A percentile compares a stretch with the other conserved stretches of the same genome.
Evolutionary conservation across 2,888 invertebrate genomes (phyloP).

Genomic region (Drosophila pseudotalamancana): DNA sequence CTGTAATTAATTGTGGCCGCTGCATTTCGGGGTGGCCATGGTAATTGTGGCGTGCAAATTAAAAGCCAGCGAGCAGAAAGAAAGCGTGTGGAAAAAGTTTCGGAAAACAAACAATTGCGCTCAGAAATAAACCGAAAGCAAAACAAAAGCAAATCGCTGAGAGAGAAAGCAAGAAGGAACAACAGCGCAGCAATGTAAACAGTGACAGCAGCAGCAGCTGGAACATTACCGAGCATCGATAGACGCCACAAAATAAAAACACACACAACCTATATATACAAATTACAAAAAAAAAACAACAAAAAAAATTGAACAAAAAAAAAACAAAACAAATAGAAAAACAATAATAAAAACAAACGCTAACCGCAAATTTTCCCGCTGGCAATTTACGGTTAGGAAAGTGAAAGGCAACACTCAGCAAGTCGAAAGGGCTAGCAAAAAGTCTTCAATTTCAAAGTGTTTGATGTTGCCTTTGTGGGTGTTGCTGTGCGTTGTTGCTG

Average conservation of each 20-base stretch:
- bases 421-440: conserved; percentile 43
- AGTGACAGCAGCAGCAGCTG: conserved; percentile 50
- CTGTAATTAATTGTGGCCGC: conserved; percentile 79
- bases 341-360: conserved; percentile 41
- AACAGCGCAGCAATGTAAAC: conserved; percentile 42
- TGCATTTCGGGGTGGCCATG: conserved; percentile 79
- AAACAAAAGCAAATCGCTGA: conserved; percentile 34
- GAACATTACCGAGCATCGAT: conserved; percentile 34
- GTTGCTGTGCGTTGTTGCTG: conserved; percentile 20
- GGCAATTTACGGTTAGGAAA: conserved; percentile 74
- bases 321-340: conserved; percentile 6
- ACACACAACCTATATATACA: conserved; percentile 16
- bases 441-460: conserved; percentile 79
- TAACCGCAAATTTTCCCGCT: conserved; percentile 70
- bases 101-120: conserved; percentile 58
- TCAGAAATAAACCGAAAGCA: conserved; percentile 51
- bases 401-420: conserved; percentile 55
- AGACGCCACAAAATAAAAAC: conserved; percentile 41
- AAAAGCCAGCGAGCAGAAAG: conserved; percentile 66
- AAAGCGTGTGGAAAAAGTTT: conserved; percentile 60
- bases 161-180: conserved; percentile 22
- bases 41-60: conserved; percentile 80
- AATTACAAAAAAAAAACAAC: neutral
- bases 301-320: neutral
- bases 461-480: conserved; percentile 26